A percentile compares a stretch with the other conserved stretches of the same genome.
Evolutionary conservation across 2,113 vertebrate species (phyloP).

Genomic region (Zootoca vivipara): DNA sequence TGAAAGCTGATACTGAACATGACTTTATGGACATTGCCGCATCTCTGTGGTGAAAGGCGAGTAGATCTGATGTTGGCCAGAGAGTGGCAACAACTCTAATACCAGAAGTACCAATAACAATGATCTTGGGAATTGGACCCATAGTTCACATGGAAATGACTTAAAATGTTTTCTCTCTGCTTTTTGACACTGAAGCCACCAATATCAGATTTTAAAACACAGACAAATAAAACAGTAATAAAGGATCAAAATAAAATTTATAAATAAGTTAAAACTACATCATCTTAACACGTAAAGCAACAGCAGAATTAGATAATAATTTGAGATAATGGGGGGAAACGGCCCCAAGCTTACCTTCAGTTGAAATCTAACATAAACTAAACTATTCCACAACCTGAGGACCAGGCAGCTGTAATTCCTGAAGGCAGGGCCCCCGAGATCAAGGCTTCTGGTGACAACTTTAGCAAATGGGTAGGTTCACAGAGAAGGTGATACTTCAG

Average conservation of each 20-base stretch:
- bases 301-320: background rate
- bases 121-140: background rate
- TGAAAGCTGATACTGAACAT: background rate
- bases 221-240: background rate
- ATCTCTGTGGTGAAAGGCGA: background rate
- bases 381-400: background rate
- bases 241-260: background rate
- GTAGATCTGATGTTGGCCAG: background rate
- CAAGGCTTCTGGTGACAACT: background rate
- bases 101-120: background rate
- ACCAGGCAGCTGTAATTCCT: background rate
- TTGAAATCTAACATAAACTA: background rate
- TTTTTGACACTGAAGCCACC: background rate
- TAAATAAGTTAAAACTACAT: no score
- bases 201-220: background rate
- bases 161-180: background rate
- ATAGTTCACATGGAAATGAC: background rate
- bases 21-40: background rate
- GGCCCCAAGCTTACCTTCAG: background rate
- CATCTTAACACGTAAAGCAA: background rate
- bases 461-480: background rate
- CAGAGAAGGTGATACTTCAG: background rate
- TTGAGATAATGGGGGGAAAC: background rate
- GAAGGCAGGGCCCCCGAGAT: no score
- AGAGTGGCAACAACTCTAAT: background rate